These are phyloP conservation scores for Acanthosepion lycidas DNA, from an alignment of 2,888 invertebrate species.

Conservation along the genomic window DNA sequence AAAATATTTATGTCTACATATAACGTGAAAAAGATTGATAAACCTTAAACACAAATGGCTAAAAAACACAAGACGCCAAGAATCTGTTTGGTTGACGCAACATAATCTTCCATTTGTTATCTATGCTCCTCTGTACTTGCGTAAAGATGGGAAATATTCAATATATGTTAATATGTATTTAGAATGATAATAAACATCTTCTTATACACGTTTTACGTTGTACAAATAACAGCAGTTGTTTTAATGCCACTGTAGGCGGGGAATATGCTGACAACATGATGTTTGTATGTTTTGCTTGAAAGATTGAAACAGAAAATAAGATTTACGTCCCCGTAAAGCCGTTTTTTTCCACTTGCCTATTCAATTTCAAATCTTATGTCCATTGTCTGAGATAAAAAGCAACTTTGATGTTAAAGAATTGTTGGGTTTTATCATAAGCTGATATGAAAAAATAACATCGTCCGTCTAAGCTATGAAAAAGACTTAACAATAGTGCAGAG, in stretches of 20 bases:
- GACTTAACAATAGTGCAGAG: neutral
- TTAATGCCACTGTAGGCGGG: neutral
- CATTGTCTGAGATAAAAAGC: neutral
- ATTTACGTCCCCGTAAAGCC: neutral
- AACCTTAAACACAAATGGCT: too few relatives aligned
- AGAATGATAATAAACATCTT: too few relatives aligned
- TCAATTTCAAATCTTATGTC: neutral
- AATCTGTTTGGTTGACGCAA: too few relatives aligned
- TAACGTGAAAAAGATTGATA: too few relatives aligned
- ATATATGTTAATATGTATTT: too few relatives aligned
- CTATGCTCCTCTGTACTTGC: too few relatives aligned
- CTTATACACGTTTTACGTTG: too few relatives aligned
- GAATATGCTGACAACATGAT: neutral
- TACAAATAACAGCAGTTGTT: too few relatives aligned
- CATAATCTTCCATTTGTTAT: too few relatives aligned
- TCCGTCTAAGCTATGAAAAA: neutral
- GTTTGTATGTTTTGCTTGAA: neutral
- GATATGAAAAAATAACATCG: neutral
- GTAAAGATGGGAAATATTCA: too few relatives aligned
- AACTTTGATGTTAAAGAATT: neutral
- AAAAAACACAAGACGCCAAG: too few relatives aligned
- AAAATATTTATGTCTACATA: too few relatives aligned
- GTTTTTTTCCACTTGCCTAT: neutral
- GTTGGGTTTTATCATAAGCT: neutral
- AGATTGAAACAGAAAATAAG: neutral